Evolutionary conservation across 2,797 vertebrate genomes (phyloP).

Genomic region (Lepilemur septentrionalis): DNA sequence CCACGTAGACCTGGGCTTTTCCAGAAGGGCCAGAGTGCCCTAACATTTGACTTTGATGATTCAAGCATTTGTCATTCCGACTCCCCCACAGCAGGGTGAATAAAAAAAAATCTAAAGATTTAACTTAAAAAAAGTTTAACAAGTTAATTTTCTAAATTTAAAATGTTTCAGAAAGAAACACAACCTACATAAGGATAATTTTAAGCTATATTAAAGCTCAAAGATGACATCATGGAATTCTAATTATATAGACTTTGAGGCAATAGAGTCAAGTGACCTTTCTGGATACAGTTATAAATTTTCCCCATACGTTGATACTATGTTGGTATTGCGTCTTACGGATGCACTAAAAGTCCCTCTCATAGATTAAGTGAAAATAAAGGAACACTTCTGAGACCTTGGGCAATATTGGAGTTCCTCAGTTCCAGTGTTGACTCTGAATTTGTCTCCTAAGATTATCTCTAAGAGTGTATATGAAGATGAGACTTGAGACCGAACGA

Average conservation of each 20-base stretch:
- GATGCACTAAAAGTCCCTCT: not conserved
- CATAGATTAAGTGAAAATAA: not conserved
- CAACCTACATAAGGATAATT: conserved; percentile 79
- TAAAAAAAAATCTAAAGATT: conserved; percentile 70
- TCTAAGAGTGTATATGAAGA: not conserved
- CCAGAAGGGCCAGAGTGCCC: not conserved
- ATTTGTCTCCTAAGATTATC: not conserved
- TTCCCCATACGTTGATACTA: not conserved
- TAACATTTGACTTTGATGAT: conserved; percentile 57
- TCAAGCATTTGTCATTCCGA: conserved; percentile 66
- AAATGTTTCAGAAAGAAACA: conserved; percentile 76
- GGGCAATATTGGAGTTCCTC: not conserved
- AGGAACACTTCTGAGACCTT: not conserved
- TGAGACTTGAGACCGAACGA: not conserved
- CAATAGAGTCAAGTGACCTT: conserved; percentile 49
- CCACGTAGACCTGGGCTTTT: not conserved
- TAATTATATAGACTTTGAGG: conserved; percentile 75
- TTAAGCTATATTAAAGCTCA: conserved; percentile 75
- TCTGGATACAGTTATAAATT: not conserved
- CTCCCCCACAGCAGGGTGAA: conserved; percentile 62
- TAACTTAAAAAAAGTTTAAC: conserved; percentile 73
- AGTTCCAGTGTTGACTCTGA: not conserved
- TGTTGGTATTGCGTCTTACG: not conserved
- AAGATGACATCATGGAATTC: conserved; percentile 73
- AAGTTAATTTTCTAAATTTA: conserved; percentile 82